Conservation (phyloP, 2,797 vertebrate species). For the Rallus crepitans region DNA sequence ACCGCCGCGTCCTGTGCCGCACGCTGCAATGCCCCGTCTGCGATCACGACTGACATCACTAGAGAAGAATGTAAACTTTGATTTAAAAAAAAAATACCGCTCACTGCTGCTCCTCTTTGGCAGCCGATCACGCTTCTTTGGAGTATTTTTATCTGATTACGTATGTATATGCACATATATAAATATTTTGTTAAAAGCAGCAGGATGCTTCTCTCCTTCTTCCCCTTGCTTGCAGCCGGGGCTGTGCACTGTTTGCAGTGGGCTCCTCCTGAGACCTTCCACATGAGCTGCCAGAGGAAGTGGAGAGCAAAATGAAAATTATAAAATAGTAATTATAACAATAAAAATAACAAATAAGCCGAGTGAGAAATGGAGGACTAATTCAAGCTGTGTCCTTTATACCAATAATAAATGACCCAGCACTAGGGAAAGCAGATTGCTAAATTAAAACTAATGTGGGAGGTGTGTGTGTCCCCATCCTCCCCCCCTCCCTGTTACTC, state of each 20-base stretch:
- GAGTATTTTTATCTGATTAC: constrained; percentile 5
- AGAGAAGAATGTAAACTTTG: constrained; percentile 60
- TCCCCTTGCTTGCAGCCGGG: background rate
- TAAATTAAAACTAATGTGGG: constrained; percentile 73
- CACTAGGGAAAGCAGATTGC: constrained; percentile 34
- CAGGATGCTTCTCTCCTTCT: background rate
- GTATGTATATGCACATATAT: constrained; percentile 51
- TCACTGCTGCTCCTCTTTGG: constrained; percentile 31
- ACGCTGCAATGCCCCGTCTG: background rate
- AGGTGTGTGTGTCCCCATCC: background rate
- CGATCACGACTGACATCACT: constrained; percentile 50
- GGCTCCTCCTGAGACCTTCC: background rate
- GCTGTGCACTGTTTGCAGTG: background rate
- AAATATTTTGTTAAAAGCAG: constrained; percentile 61
- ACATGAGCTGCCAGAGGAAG: background rate
- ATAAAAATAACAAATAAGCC: constrained; percentile 65
- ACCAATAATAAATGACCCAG: constrained; percentile 75
- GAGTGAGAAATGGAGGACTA: constrained; percentile 61
- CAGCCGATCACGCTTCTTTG: background rate
- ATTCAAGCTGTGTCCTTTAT: constrained; percentile 70
- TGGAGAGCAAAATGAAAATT: constrained; percentile 23
- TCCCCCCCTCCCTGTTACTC: constrained; percentile 13
- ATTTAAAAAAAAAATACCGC: background rate
- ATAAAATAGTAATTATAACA: constrained; percentile 11
- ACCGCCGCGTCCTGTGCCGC: accelerated